These are phyloP conservation scores for Troides helena DNA, from an alignment of 2,888 invertebrate genomes.

Conservation along the genomic window DNA sequence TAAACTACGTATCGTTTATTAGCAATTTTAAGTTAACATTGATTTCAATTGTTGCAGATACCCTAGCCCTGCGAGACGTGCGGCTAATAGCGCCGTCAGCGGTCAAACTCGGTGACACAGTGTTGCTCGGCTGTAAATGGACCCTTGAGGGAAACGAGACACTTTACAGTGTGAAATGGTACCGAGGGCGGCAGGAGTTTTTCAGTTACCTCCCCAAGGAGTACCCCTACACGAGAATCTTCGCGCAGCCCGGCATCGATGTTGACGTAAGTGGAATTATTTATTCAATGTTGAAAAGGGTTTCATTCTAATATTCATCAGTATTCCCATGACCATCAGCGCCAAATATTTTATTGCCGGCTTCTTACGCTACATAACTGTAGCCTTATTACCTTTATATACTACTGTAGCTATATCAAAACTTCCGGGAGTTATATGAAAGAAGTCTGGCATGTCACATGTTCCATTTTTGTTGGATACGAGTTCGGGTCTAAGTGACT, in stretches of 20 bases:
- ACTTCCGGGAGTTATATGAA: too few relatives aligned
- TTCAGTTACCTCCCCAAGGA: conserved; percentile 90
- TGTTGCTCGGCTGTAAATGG: conserved; percentile 86
- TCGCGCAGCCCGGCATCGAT: conserved; percentile 83
- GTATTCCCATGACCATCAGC: background rate
- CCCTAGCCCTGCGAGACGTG: conserved; percentile 82
- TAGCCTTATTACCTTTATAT: background rate
- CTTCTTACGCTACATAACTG: background rate
- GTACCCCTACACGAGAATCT: conserved; percentile 86
- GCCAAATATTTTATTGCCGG: background rate
- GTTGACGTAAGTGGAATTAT: conserved; percentile 84
- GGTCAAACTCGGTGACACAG: conserved; percentile 85
- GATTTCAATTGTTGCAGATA: conserved; percentile 69
- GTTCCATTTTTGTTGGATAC: too few relatives aligned
- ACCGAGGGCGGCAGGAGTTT: conserved; percentile 87
- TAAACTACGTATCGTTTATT: background rate
- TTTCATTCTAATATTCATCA: conserved; percentile 6
- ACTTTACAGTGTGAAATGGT: conserved; percentile 91
- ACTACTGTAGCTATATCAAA: background rate
- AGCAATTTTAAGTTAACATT: background rate
- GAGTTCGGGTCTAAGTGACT: too few relatives aligned
- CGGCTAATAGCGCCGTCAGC: conserved; percentile 85
- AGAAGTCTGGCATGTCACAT: too few relatives aligned
- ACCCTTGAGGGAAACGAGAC: conserved; percentile 85
- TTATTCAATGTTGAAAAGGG: background rate